These are phyloP conservation scores for Tetranychus urticae DNA, from an alignment of 1,140 invertebrate species.

Conservation along the genomic window DNA sequence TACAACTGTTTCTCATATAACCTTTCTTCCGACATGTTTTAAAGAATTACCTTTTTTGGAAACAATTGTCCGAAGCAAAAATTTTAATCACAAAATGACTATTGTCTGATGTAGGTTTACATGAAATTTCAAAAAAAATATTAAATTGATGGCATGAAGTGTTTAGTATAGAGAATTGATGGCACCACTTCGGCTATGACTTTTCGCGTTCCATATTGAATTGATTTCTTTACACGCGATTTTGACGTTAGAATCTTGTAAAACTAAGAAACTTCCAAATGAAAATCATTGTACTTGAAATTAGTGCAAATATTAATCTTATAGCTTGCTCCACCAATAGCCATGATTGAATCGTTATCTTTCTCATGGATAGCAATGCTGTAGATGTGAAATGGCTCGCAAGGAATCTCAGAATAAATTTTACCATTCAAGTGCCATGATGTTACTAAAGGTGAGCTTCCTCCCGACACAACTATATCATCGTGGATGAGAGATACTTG, in stretches of 20 bases:
- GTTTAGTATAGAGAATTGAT: too few relatives aligned
- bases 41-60: too few relatives aligned
- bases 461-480: neutral
- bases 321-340: neutral
- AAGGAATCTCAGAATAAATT: neutral
- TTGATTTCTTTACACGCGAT: too few relatives aligned
- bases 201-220: too few relatives aligned
- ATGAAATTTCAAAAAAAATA: too few relatives aligned
- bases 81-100: too few relatives aligned
- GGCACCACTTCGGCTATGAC: too few relatives aligned
- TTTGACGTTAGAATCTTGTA: neutral
- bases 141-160: too few relatives aligned
- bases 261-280: neutral
- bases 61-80: too few relatives aligned
- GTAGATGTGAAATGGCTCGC: neutral
- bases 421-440: neutral
- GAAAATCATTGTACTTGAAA: slow-evolving; percentile 1
- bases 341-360: neutral
- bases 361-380: neutral
- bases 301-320: neutral
- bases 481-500: neutral
- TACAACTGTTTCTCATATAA: too few relatives aligned
- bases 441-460: neutral
- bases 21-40: too few relatives aligned
- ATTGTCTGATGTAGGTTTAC: too few relatives aligned